A percentile compares a stretch with the other conserved stretches of the same genome.
phyloP scores from a whole-genome alignment of 2,113 vertebrate species.

The Ranitomeya imitator region DNA sequence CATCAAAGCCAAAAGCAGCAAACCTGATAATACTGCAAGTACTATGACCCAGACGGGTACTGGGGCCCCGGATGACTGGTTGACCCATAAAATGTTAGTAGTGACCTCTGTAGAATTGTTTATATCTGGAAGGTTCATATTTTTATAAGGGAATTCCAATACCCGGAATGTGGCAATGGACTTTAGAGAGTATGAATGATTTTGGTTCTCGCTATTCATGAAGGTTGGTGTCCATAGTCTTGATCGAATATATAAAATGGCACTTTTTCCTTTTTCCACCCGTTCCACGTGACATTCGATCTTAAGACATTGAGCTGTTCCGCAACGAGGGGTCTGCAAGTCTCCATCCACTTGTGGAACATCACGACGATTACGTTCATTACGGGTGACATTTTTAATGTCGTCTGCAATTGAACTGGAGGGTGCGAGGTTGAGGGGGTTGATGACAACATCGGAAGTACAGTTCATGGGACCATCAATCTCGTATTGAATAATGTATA shows the following conservation, averaged over 20 bases:
- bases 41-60: conserved; percentile 95
- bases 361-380: conserved; percentile 76
- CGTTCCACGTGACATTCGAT: conserved; percentile 92
- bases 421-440: conserved; percentile 89
- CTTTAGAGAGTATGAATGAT: conserved; percentile 86
- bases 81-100: conserved; percentile 89
- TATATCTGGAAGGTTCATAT: conserved; percentile 82
- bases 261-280: conserved; percentile 87
- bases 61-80: conserved; percentile 74
- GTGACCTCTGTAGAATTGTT: conserved; percentile 89
- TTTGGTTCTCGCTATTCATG: conserved; percentile 88
- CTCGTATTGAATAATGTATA: conserved; percentile 85
- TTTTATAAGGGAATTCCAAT: conserved; percentile 95
- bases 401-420: conserved; percentile 65
- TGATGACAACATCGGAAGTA: conserved; percentile 85
- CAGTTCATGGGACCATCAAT: conserved; percentile 97
- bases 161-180: conserved; percentile 89
- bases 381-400: conserved; percentile 72
- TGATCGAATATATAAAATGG: conserved; percentile 88
- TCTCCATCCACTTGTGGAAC: conserved; percentile 68
- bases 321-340: conserved; percentile 84
- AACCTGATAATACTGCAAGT: conserved; percentile 89
- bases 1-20: conserved; percentile 89
- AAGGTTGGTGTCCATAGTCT: conserved; percentile 87
- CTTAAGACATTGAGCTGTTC: conserved; percentile 78